Evolutionary conservation across 2,797 vertebrate species (phyloP).

Genomic region (Limnodromus scolopaceus): DNA sequence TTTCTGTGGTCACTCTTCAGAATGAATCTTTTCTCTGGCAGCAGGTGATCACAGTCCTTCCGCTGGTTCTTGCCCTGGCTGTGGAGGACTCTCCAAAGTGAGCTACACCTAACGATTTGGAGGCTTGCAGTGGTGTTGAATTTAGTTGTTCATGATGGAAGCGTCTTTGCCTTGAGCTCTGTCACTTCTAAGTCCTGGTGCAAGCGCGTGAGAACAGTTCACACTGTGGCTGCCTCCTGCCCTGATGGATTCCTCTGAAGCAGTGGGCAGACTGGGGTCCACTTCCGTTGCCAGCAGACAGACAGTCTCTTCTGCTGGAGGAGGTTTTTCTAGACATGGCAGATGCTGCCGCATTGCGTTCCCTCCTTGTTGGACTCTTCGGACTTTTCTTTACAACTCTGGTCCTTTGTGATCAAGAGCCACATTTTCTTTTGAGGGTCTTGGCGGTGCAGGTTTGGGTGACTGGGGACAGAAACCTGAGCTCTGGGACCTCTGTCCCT

Average conservation of each 20-base stretch:
- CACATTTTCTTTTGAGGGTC: background rate
- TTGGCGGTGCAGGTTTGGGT: background rate
- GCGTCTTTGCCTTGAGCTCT: background rate
- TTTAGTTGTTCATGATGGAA: background rate
- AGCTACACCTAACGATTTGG: accelerated
- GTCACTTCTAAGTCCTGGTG: background rate
- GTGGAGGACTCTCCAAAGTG: background rate
- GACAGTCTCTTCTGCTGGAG: background rate
- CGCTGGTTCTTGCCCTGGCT: background rate
- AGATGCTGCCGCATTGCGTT: background rate
- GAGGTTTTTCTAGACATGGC: background rate
- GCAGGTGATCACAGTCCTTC: accelerated
- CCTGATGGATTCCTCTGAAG: background rate
- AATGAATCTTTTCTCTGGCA: background rate
- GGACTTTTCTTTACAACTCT: background rate
- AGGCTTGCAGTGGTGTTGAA: background rate
- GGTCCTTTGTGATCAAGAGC: background rate
- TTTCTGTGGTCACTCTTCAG: background rate
- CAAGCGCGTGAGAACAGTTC: background rate
- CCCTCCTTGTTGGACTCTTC: background rate
- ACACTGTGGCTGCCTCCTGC: background rate
- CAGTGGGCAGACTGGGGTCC: background rate
- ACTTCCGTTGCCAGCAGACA: background rate
- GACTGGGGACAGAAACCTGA: background rate
- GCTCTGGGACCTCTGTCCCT: background rate